Base-by-base conservation (phyloP, 2,888 invertebrate species). In the Hirtodrosophila histrioides region DNA sequence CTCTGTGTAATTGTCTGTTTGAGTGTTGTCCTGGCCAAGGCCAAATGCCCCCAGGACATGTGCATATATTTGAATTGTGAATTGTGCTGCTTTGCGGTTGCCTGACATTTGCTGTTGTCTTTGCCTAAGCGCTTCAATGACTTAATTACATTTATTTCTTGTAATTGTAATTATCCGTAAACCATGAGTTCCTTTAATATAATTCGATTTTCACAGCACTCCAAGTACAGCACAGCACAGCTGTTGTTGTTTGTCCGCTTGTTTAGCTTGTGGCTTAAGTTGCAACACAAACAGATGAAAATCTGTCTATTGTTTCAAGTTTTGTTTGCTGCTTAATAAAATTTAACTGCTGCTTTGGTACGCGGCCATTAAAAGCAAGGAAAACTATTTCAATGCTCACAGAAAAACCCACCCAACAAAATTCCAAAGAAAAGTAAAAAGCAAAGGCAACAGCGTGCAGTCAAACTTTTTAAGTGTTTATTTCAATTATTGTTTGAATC, bases 401-500 rank as follows among this genome's bases (percentile, higher is more conserved):
- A 37, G 43, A 58, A 49, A 51, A 41, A 40, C 17, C 17, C 17
- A 45, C 12, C 35, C 64, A 27, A 29, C 43, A 56, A 64, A 69
- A 65, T 40, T 31, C 6, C 27, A 46, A 44, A 23, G 27, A 57
- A 43, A 24, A 49, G 39, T 33, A 50, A 50, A 37, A 53, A 43
- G 40, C 58, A 65, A 49, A 49, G 36, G 35, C 43, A 63, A 31
- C 33, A 75, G 72, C 39, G 51, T 77, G 65, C 67, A 81, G 78
- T 71, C 75, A 86, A 79, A 78, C 58, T 77, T 86, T 84, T 76
- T 75, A 89, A 86, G 78, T 86, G 81, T 89, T 89, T 87, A 86
- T 89, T 89, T 87, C 88, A 89, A 86, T 88, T 86, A 84, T 81
- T 88, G 78, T 88, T 78, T 86, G 17, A 17, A 17, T 17, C 2